Percentiles rank a stretch among this genome's conserved stretches.
Conservation (phyloP, 2,113 vertebrate species). For the Meles meles region DNA sequence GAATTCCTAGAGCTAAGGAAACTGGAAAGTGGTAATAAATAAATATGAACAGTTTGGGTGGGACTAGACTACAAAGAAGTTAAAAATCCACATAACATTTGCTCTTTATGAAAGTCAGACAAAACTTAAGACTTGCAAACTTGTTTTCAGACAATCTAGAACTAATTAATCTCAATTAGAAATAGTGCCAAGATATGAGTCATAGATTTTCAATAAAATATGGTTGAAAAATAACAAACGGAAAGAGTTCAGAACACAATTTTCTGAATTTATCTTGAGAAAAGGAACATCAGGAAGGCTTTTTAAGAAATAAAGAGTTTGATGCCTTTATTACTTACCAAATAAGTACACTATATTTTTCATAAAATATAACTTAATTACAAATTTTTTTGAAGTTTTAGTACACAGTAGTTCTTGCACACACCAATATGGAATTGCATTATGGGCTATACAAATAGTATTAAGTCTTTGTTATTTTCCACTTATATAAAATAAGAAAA, state of each 20-base stretch:
- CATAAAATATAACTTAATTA: conserved; percentile 37
- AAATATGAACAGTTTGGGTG: neutral
- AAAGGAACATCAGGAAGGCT: neutral
- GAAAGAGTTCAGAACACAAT: neutral
- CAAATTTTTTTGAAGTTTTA: conserved; percentile 33
- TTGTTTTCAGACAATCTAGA: neutral
- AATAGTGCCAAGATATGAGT: neutral
- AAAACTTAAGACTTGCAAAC: neutral
- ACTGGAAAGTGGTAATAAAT: neutral
- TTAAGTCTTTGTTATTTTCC: neutral
- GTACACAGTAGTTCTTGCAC: neutral
- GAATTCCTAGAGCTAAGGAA: neutral
- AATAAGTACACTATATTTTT: neutral
- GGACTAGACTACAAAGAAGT: neutral
- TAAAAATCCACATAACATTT: neutral
- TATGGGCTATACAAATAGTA: neutral
- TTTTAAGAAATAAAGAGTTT: neutral
- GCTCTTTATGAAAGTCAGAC: neutral
- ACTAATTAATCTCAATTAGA: neutral
- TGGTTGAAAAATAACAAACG: neutral
- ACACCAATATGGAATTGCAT: neutral
- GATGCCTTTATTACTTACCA: neutral
- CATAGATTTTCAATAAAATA: conserved; percentile 38
- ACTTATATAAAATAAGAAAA: neutral
- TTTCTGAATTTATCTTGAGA: conserved; percentile 20